A percentile compares a stretch with the other conserved stretches of the same genome.
Conservation (phyloP, 2,113 vertebrate species). For the Zosterops lateralis region DNA sequence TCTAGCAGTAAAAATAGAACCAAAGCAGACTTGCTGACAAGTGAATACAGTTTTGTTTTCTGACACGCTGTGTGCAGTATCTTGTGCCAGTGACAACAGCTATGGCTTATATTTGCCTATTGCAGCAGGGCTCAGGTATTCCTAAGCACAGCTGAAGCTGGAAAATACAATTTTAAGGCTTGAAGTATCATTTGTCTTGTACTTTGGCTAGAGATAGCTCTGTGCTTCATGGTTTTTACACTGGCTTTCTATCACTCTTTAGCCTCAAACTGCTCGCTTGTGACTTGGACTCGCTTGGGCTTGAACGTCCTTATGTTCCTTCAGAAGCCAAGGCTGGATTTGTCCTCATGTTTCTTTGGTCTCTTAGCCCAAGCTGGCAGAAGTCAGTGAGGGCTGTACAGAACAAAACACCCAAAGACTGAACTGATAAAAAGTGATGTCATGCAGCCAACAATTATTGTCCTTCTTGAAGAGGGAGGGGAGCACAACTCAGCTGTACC, state of each 20-base stretch:
- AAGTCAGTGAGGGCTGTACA: background rate
- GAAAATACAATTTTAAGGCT: background rate
- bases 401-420: background rate
- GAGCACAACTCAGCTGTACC: background rate
- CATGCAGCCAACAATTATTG: background rate
- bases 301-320: background rate
- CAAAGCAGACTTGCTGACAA: background rate
- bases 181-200: background rate
- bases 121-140: conserved; percentile 38
- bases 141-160: background rate
- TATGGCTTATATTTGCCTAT: conserved; percentile 8
- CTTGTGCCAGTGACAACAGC: background rate
- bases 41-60: background rate
- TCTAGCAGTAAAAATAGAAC: conserved; percentile 15
- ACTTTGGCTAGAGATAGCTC: background rate
- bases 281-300: background rate
- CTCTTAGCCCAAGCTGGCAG: background rate
- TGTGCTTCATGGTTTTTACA: background rate
- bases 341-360: background rate
- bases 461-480: background rate
- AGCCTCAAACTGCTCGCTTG: background rate
- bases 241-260: background rate
- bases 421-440: background rate
- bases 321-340: background rate
- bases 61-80: background rate